Base-by-base conservation (phyloP, 2,888 invertebrate species). In the Diplolepis rosae region DNA sequence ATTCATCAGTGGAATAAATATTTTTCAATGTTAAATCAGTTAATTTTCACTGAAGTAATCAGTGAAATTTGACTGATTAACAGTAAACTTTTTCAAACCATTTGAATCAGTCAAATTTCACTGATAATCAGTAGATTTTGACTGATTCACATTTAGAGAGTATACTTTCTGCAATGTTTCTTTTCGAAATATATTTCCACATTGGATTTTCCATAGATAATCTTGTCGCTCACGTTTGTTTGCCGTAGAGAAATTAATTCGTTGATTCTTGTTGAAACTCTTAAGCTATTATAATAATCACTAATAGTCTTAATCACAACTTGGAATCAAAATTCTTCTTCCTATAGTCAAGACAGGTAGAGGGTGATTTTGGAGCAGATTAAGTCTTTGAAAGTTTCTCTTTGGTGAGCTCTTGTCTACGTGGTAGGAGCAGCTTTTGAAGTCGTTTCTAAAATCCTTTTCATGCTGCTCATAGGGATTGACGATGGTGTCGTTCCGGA, bases 311-410 rank as follows among this genome's bases (percentile, higher is more conserved):
- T 6, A 35, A 39, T n/a, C 35, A 61, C 56, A 61, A 35, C 56
- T 61, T 39, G 35, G 35, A 61, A 61, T n/a, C 22, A 24, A 61
- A 9, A 61, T 42, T 13, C 39, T 61, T 24, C 22, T 39, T 22
- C 35, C 61, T 61, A 39, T 13, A 24, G 39, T 22, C 13, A 24
- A 3, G 6, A n/a, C 56, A 56, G 56, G 56, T 35, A 35, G 18
- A n/a, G 61, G 39, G 39, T 61, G 61, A 61, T 61, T 61, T 27
- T 39, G 61, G 39, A 61, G 61, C 24, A 61, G 61, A 61, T 39
- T 61, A 61, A 61, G 61, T 61, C 61, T 61, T 61, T 61, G 24
- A 42, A 61, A 39, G n/a, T 61, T 61, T 61, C 39, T 39, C 61
- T 61, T 61, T 39, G 61, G 39, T 39, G 22, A 24, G 24, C 13